Evolutionary conservation across 1,140 invertebrate genomes (phyloP).

Genomic region (Xylocopa sonorina): DNA sequence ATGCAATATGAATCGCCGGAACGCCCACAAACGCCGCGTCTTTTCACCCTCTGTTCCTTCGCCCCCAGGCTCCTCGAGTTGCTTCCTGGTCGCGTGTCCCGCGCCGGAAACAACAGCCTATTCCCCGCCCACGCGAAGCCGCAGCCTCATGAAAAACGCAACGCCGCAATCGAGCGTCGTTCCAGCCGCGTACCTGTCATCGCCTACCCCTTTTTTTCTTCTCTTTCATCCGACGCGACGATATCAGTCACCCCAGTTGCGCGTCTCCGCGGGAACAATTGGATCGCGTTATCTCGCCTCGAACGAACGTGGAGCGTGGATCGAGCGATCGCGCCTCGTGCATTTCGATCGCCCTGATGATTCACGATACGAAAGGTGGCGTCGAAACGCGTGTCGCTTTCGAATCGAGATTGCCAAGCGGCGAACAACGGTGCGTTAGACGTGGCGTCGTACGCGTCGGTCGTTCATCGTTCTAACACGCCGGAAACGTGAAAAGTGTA

Average conservation of each 20-base stretch:
- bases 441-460: background rate
- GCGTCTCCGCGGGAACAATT: background rate
- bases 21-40: background rate
- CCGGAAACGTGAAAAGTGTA: slow-evolving; percentile 72
- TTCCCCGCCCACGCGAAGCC: slow-evolving; percentile 22
- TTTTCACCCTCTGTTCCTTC: slow-evolving; percentile 25
- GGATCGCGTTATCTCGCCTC: no score
- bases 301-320: no score
- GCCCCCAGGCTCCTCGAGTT: background rate
- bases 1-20: slow-evolving; percentile 55
- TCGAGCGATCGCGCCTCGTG: background rate
- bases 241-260: background rate
- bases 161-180: background rate
- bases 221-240: slow-evolving; percentile 3
- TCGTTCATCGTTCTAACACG: slow-evolving; percentile 45
- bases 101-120: slow-evolving; percentile 1
- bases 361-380: background rate
- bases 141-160: slow-evolving; percentile 42
- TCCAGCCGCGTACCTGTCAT: slow-evolving; percentile 22
- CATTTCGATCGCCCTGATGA: slow-evolving; percentile 7
- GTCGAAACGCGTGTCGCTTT: background rate
- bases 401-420: slow-evolving; percentile 1
- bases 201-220: slow-evolving; percentile 5
- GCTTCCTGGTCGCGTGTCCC: slow-evolving; percentile 51
- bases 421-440: background rate